These are phyloP conservation scores for Syrmaticus mikado DNA, from an alignment of 2,113 vertebrate genomes.

Conservation along the genomic window DNA sequence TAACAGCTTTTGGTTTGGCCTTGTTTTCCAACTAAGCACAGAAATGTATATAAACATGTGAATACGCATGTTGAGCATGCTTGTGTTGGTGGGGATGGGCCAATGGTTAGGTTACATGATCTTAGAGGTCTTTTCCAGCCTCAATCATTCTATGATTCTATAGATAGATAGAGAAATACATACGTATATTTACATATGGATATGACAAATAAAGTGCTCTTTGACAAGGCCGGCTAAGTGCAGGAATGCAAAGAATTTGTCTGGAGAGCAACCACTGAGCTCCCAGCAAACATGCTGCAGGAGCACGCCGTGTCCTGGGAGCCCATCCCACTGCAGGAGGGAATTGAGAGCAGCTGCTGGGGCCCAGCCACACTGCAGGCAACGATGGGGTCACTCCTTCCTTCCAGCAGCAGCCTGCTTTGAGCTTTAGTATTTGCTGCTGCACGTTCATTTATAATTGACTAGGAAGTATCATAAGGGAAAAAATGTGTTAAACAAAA, in stretches of 20 bases:
- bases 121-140: too few relatives aligned
- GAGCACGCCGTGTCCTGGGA: background rate
- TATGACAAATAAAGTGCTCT: background rate
- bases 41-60: accelerated
- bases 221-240: background rate
- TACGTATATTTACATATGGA: accelerated
- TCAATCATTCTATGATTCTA: too few relatives aligned
- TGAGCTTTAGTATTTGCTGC: background rate
- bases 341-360: background rate
- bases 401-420: background rate
- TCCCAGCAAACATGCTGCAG: background rate
- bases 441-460: slow-evolving; percentile 15
- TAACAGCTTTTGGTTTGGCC: background rate
- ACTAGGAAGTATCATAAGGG: background rate
- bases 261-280: background rate
- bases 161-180: too few relatives aligned
- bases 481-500: slow-evolving; percentile 12
- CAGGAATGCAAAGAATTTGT: background rate
- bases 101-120: too few relatives aligned
- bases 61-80: accelerated
- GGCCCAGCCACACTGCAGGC: background rate
- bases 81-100: too few relatives aligned
- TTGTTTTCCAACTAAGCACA: accelerated
- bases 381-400: background rate
- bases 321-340: background rate